These are phyloP conservation scores for Uria aalge DNA, from an alignment of 2,113 vertebrate species.

Conservation along the genomic window DNA sequence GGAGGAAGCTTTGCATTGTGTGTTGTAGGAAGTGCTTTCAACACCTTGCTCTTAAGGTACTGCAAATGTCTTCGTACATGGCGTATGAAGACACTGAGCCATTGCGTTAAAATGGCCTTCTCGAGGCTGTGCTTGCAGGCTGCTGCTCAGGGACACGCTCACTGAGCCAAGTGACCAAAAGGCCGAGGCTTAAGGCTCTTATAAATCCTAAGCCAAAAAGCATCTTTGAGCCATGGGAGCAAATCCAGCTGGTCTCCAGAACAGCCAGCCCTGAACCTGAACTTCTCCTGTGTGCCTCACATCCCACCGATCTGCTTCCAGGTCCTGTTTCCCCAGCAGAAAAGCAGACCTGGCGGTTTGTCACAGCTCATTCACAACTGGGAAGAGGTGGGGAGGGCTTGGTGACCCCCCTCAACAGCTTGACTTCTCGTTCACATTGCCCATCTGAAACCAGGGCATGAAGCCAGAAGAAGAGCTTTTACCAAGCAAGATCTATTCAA, in stretches of 20 bases:
- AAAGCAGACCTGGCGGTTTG: not conserved
- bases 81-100: not conserved
- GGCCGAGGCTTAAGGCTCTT: not conserved
- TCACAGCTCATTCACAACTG: not conserved
- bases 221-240: not conserved
- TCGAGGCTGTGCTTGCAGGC: not conserved
- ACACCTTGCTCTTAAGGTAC: fast-evolving
- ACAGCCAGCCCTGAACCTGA: not conserved
- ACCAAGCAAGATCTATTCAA: not conserved
- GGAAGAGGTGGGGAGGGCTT: not conserved
- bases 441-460: not conserved
- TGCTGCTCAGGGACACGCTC: not conserved
- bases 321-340: not conserved
- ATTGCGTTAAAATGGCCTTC: fast-evolving
- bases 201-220: not conserved
- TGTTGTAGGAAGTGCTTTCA: not conserved
- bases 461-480: not conserved
- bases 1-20: not conserved
- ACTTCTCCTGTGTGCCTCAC: not conserved
- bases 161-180: not conserved
- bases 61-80: not conserved
- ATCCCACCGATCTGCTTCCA: not conserved
- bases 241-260: not conserved
- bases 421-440: not conserved
- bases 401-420: not conserved